Conservation (phyloP, 2,888 invertebrate species). For the Nomada fabriciana region DNA sequence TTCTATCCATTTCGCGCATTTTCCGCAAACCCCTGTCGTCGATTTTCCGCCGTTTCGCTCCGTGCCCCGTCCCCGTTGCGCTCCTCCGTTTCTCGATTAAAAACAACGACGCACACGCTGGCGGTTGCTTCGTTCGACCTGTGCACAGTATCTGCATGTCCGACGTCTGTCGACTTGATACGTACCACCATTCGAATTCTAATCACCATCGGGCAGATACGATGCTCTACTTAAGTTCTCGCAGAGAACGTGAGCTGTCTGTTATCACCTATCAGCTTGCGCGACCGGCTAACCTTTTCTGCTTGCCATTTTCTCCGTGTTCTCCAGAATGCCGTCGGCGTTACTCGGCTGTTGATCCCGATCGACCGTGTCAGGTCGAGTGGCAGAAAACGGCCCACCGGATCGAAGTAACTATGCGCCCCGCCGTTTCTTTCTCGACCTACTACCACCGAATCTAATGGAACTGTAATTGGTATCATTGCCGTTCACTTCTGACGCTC, state of each 20-base stretch:
- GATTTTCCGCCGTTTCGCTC: conserved; percentile 6
- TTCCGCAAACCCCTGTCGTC: conserved; percentile 10
- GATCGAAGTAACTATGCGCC: conserved; percentile 49
- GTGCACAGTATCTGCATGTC: conserved; percentile 16
- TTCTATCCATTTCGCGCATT: conserved; percentile 4
- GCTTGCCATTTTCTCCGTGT: too few relatives aligned
- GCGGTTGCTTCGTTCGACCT: conserved; percentile 40
- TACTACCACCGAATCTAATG: conserved; percentile 21
- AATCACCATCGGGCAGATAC: neutral
- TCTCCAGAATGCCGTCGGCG: neutral
- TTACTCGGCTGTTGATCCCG: conserved; percentile 52
- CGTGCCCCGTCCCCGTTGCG: neutral
- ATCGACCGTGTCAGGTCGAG: conserved; percentile 63
- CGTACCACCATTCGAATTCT: conserved; percentile 17
- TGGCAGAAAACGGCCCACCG: conserved; percentile 56
- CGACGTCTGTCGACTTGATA: conserved; percentile 19
- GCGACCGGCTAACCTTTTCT: conserved; percentile 32
- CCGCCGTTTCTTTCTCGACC: conserved; percentile 23
- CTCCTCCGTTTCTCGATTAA: conserved; percentile 31
- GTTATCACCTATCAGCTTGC: too few relatives aligned
- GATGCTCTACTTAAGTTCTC: too few relatives aligned
- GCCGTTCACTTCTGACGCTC: neutral
- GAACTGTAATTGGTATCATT: conserved; percentile 16
- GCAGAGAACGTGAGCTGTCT: too few relatives aligned
- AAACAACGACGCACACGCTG: conserved; percentile 53